Percentiles rank a stretch among this genome's conserved stretches.
phyloP scores from a whole-genome alignment of 1,140 invertebrate genomes.

The Apis cerana region DNA sequence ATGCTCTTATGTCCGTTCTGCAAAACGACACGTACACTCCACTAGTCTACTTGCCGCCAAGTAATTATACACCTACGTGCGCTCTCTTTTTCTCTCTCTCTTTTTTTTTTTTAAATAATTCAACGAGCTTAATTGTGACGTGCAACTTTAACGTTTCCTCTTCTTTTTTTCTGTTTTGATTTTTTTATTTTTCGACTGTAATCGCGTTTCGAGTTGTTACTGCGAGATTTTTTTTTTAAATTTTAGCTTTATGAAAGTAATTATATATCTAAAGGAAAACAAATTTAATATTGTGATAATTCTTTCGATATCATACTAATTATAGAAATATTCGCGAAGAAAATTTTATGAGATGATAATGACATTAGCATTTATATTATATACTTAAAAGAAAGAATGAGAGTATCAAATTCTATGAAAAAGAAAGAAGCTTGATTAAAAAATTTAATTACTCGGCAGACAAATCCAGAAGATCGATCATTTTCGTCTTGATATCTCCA shows the following conservation, averaged over 20 bases:
- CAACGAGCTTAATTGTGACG: not conserved
- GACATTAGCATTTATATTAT: too few relatives aligned
- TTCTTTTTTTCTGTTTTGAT: not conserved
- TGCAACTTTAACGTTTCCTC: not conserved
- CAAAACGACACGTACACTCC: constrained; percentile 52
- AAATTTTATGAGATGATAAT: too few relatives aligned
- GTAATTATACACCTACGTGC: constrained; percentile 8
- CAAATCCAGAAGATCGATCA: constrained; percentile 85
- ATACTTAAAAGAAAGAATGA: too few relatives aligned
- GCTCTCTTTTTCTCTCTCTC: not conserved
- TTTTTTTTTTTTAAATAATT: constrained; percentile 7
- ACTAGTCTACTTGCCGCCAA: constrained; percentile 5
- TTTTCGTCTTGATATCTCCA: constrained; percentile 82
- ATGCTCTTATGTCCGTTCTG: constrained; percentile 83
- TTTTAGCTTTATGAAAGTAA: too few relatives aligned
- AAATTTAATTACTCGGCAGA: constrained; percentile 79
- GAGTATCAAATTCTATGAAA: not conserved
- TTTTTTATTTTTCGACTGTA: too few relatives aligned
- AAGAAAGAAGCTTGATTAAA: constrained; percentile 15
- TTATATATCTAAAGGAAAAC: too few relatives aligned
- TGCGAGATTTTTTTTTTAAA: too few relatives aligned
- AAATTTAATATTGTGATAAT: too few relatives aligned
- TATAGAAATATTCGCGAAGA: too few relatives aligned
- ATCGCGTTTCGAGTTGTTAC: too few relatives aligned
- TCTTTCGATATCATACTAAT: too few relatives aligned